Base-by-base conservation (phyloP, 2,113 vertebrate species). In the Phocoena sinus region DNA sequence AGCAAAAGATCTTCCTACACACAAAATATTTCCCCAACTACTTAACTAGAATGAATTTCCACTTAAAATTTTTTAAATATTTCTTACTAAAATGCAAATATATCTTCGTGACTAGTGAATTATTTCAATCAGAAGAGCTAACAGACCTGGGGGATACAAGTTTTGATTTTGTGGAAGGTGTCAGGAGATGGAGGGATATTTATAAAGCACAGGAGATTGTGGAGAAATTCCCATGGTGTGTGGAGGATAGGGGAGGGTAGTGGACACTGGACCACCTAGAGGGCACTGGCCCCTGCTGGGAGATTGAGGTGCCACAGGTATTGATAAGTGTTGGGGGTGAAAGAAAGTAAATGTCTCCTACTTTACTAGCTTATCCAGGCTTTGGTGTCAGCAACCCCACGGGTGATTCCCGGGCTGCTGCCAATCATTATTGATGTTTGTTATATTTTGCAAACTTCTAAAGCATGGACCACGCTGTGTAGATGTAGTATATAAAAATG, bases 221-320 rank as follows among this genome's bases (percentile, higher is more conserved):
- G 36, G 93, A 87, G 47, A 60, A 74, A 38, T 0, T 53, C 20
- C 73, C 10, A 15, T 28, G 25, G 36, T 11, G 20, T 26, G 33
- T 26, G n/a, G 38, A 21, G 6, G 1, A 10, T 1, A 1, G 11
- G 28, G 12, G 4, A 6, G 2, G 44, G 47, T 25, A 18, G 12
- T n/a, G 4, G 36, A 25, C 10, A 58, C 41, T 65, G 53, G 44
- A 8, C 31, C 63, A 44, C 53, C 53, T 31, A 8, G 20, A 89
- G 21, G 23, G 60, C 53, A 33, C 25, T 33, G 13, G 70, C 28
- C 50, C 71, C 23, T 33, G 8, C 17, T 5, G 21, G n/a, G 20
- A 86, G 81, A 44, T 18, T 28, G 41, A 36, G 53, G 18, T 5
- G 25, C 36, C 56, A 56, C 14, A n/a, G 9, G 1, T 86, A 65